phyloP scores from a whole-genome alignment of 2,113 vertebrate genomes.

The Tyto alba region DNA sequence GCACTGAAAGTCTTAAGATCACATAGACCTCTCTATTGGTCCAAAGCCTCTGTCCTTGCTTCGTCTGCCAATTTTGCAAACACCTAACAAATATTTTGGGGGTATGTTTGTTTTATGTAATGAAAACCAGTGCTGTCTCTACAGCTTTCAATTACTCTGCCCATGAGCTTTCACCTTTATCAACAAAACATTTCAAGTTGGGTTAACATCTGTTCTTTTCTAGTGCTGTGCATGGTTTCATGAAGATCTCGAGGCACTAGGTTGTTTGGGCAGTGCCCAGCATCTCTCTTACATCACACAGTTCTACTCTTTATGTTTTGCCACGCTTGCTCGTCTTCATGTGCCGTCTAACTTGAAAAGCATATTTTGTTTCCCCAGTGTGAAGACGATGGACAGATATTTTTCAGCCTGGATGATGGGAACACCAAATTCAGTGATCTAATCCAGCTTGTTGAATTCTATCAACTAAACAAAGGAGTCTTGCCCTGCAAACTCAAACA shows the following conservation, averaged over 20 bases:
- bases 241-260: not conserved
- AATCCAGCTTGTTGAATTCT: slow-evolving; percentile 98
- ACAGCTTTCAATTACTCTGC: not conserved
- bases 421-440: slow-evolving; percentile 98
- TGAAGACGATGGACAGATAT: slow-evolving; percentile 93
- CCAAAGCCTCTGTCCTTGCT: not conserved
- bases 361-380: slow-evolving; percentile 72
- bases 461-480: slow-evolving; percentile 97
- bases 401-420: slow-evolving; percentile 96
- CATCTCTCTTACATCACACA: not conserved
- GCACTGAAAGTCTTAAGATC: not conserved
- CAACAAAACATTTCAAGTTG: not conserved
- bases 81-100: not conserved
- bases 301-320: not conserved
- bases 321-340: fast-evolving
- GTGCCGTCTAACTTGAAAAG: not conserved
- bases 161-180: not conserved
- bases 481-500: slow-evolving; percentile 98
- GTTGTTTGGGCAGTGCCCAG: not conserved
- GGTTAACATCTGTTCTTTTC: not conserved
- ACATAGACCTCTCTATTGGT: not conserved
- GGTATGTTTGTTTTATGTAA: not conserved
- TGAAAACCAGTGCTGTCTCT: not conserved
- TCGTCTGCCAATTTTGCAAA: not conserved
- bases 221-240: not conserved